Evolutionary conservation across 2,888 invertebrate genomes (phyloP).

Genomic region (Cataglyphis albicans): DNA sequence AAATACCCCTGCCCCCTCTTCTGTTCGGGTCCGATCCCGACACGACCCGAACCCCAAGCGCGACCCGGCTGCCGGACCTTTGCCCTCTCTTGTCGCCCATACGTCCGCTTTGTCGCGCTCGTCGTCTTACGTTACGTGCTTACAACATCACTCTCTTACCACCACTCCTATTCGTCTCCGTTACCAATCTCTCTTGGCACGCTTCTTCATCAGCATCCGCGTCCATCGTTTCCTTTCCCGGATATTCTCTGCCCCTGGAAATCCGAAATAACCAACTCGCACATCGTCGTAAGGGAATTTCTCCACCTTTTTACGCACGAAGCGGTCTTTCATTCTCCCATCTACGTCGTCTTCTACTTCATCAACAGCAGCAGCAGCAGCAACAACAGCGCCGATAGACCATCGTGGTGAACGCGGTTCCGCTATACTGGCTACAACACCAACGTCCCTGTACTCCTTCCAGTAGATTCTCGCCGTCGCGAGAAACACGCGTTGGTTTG

Average conservation of each 20-base stretch:
- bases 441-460: conserved; percentile 45
- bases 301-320: conserved; percentile 56
- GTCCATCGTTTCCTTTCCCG: conserved; percentile 62
- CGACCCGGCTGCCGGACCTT: conserved; percentile 69
- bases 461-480: conserved; percentile 61
- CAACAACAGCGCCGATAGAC: conserved; percentile 13
- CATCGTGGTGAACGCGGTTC: conserved; percentile 38
- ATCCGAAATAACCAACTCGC: conserved; percentile 38
- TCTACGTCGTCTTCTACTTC: conserved; percentile 36
- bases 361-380: conserved; percentile 4
- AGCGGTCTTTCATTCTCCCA: conserved; percentile 37
- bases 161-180: conserved; percentile 49
- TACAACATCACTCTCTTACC: conserved; percentile 55
- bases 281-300: conserved; percentile 41
- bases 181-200: conserved; percentile 38
- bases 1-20: conserved; percentile 65
- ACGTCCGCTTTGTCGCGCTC: conserved; percentile 73
- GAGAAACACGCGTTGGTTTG: conserved; percentile 71
- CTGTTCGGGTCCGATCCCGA: conserved; percentile 62
- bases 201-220: conserved; percentile 50
- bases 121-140: conserved; percentile 67
- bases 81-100: conserved; percentile 70
- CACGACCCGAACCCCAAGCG: conserved; percentile 65
- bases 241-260: conserved; percentile 42
- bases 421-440: conserved; percentile 2